Evolutionary conservation across 2,113 vertebrate genomes (phyloP).

Genomic region (Dipodomys merriami): DNA sequence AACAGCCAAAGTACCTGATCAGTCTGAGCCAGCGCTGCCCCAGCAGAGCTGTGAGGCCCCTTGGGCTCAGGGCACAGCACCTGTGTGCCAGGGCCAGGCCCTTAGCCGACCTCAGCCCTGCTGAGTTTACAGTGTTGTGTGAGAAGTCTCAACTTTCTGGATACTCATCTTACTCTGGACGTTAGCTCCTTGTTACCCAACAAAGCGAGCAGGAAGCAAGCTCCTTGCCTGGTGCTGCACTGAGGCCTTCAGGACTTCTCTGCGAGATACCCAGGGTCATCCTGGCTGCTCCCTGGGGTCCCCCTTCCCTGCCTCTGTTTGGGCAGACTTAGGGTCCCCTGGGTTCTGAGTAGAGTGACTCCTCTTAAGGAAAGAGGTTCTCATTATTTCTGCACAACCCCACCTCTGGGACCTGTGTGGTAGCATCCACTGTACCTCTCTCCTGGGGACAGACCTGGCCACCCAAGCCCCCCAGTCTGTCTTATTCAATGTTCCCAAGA

Average conservation of each 20-base stretch:
- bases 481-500: background rate
- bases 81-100: background rate
- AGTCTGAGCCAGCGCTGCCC: background rate
- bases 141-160: background rate
- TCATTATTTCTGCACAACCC: background rate
- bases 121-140: background rate
- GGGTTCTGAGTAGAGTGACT: background rate
- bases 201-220: background rate
- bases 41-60: too few species aligned
- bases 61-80: background rate
- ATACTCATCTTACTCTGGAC: background rate
- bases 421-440: background rate
- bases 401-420: too few species aligned
- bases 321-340: background rate
- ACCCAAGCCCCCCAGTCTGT: too few species aligned
- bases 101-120: background rate
- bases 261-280: too few species aligned
- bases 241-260: background rate
- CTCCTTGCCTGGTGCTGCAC: too few species aligned
- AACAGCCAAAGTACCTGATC: background rate
- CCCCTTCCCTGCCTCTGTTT: background rate
- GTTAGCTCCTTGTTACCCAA: background rate
- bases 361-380: background rate
- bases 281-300: background rate
- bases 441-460: background rate